phyloP scores from a whole-genome alignment of 2,797 vertebrate genomes.

The Leptoclinus maculatus region DNA sequence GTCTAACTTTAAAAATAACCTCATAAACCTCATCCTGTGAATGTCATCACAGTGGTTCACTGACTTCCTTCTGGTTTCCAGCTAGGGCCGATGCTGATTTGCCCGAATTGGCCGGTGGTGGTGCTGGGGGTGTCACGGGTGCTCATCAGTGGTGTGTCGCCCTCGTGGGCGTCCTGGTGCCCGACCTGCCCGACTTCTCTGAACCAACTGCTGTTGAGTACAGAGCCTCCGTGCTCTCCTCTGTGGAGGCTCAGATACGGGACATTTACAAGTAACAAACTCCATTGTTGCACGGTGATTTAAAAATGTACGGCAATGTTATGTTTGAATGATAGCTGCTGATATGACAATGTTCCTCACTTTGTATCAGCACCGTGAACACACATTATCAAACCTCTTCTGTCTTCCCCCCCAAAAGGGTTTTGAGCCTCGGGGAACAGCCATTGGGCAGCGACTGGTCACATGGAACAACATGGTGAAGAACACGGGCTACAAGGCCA shows the following conservation, averaged over 20 bases:
- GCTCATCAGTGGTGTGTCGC: slow-evolving; percentile 95
- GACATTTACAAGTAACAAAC: no score
- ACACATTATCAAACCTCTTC: not conserved
- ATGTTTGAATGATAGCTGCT: no score
- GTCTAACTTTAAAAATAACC: no score
- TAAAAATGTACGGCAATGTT: not conserved
- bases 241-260: not conserved
- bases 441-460: slow-evolving; percentile 95
- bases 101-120: slow-evolving; percentile 98
- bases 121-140: slow-evolving; percentile 96
- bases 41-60: not conserved
- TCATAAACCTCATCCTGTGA: no score
- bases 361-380: not conserved
- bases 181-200: slow-evolving; percentile 97
- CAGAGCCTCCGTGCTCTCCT: not conserved
- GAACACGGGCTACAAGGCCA: slow-evolving; percentile 98
- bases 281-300: not conserved
- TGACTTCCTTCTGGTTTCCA: slow-evolving; percentile 61
- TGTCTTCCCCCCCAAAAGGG: slow-evolving; percentile 83
- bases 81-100: slow-evolving; percentile 94
- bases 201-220: slow-evolving; percentile 95
- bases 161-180: slow-evolving; percentile 93
- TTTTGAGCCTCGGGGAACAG: slow-evolving; percentile 97
- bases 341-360: no score
- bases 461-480: slow-evolving; percentile 99